Base-by-base conservation (phyloP, 2,113 vertebrate species). In the Sterrhoptilus dennistouni region DNA sequence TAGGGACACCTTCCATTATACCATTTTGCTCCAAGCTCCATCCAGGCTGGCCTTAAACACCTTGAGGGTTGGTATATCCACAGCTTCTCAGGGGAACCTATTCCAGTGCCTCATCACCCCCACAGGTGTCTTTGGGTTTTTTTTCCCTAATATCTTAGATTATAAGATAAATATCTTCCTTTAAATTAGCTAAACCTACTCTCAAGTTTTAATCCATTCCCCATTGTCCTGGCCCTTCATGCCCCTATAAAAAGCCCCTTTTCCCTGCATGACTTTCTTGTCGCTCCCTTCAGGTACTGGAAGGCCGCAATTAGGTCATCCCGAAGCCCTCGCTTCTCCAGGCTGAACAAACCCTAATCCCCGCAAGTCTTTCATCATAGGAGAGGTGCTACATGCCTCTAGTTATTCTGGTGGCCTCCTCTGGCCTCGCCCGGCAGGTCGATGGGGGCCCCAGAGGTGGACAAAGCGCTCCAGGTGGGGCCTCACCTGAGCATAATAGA, bases 281-380 rank as follows among this genome's bases (percentile, higher is more conserved):
- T 4, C 54, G 14, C 33, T 69, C 25, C 40, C 8, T 47, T 24
- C 63, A 33, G 22, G 10, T 17, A 49, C 25, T 61, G 54, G 15
- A 35, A 69, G 2, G 21, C 14, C 8, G 14, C 25, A 49, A 24
- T 11, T 9, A 28, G 35, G 35, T 54, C 25, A 69, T 5, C 22
- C 31, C 31, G 3, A 83, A 35, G 29, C 17, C 11, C 6, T 17
- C 19, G 56, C 57, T 65, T 57, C 70, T 33, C 14, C 47, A 42
- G 22, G 5, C 22, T 16, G 17, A 33, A 36, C 18, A 90, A 83
- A 42, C 14, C 3, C 8, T 38, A 28, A 20, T 23, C 27, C 8
- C 8, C 22, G 14, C 29, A 35, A 35, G 1, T 8, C 4, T 16
- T 36, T 63, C 35, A 19, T 9, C 3, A 8, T 0, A 27, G 22